These are phyloP conservation scores for Arbacia lixula DNA, from an alignment of 53 echinoderm and acorn worm genomes.

Conservation along the genomic window DNA sequence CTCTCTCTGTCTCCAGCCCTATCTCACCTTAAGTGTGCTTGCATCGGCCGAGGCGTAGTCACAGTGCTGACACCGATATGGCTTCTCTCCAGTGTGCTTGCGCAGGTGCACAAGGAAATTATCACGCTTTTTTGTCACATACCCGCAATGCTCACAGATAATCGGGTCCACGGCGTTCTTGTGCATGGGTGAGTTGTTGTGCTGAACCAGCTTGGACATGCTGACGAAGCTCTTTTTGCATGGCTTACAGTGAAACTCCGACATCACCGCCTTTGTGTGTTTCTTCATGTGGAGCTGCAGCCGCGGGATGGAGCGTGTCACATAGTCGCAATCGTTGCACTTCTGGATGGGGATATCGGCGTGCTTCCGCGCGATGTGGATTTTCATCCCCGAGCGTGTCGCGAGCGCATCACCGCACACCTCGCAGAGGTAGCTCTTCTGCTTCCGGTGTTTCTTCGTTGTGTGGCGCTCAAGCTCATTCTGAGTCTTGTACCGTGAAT, in stretches of 20 bases:
- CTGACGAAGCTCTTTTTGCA: constrained; percentile 85
- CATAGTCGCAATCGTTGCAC: constrained; percentile 80
- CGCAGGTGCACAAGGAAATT: constrained; percentile 94
- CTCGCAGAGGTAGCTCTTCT: constrained; percentile 81
- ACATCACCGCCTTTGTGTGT: constrained; percentile 63
- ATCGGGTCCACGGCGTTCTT: constrained; percentile 88
- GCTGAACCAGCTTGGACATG: constrained; percentile 65
- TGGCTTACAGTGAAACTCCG: constrained; percentile 74
- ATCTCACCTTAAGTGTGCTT: constrained; percentile 88
- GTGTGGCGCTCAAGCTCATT: constrained; percentile 79
- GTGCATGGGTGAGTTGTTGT: constrained; percentile 85
- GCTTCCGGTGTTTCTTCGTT: constrained; percentile 80
- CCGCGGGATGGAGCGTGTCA: constrained; percentile 68
- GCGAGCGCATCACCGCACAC: constrained; percentile 89
- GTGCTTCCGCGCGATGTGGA: constrained; percentile 82
- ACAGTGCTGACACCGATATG: constrained; percentile 85
- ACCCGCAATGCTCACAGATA: constrained; percentile 90
- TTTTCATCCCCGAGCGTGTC: constrained; percentile 75
- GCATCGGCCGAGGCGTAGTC: constrained; percentile 90
- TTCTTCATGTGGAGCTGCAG: constrained; percentile 69
- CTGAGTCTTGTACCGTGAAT: constrained; percentile 72
- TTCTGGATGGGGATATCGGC: constrained; percentile 17
- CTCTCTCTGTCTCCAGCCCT: neutral
- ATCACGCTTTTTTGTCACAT: constrained; percentile 89
- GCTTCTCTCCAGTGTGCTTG: constrained; percentile 88